phyloP scores from a whole-genome alignment of 1,140 invertebrate species.

The Musca domestica region DNA sequence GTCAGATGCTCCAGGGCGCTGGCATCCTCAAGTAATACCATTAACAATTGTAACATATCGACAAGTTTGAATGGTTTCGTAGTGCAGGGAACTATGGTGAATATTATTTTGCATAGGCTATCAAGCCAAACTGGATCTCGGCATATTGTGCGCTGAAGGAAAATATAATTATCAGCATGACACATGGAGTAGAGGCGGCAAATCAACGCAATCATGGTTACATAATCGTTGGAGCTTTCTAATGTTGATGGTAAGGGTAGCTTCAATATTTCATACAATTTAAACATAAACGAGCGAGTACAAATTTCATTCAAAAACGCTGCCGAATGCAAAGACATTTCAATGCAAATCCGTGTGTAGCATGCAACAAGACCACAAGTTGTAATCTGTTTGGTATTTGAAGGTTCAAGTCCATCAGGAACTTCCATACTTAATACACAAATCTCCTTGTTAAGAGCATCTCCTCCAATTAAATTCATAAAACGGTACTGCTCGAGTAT shows the following conservation, averaged over 20 bases:
- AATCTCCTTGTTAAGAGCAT: background rate
- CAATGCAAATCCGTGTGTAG: conserved; percentile 34
- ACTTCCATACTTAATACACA: conserved; percentile 6
- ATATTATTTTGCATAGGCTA: conserved; percentile 17
- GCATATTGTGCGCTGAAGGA: conserved; percentile 40
- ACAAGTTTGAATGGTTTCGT: conserved; percentile 3
- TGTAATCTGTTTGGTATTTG: background rate
- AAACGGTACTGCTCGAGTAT: conserved; percentile 34
- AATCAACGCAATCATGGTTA: conserved; percentile 27
- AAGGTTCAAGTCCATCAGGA: background rate
- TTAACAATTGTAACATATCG: conserved; percentile 34
- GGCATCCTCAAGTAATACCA: conserved; percentile 39
- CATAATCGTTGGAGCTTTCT: background rate
- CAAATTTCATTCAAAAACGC: conserved; percentile 31
- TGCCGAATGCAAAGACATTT: conserved; percentile 23
- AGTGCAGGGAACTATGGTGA: conserved; percentile 24
- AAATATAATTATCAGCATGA: conserved; percentile 33
- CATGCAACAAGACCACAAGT: conserved; percentile 38
- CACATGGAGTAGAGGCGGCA: conserved; percentile 37
- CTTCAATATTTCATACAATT: conserved; percentile 40
- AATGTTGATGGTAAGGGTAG: background rate
- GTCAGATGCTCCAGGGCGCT: conserved; percentile 31
- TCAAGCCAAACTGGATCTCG: conserved; percentile 35
- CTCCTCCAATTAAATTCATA: background rate
- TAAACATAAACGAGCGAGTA: conserved; percentile 31